These are phyloP conservation scores for Phrynocephalus vlangalii DNA, from an alignment of 2,797 vertebrate genomes.

Conservation along the genomic window DNA sequence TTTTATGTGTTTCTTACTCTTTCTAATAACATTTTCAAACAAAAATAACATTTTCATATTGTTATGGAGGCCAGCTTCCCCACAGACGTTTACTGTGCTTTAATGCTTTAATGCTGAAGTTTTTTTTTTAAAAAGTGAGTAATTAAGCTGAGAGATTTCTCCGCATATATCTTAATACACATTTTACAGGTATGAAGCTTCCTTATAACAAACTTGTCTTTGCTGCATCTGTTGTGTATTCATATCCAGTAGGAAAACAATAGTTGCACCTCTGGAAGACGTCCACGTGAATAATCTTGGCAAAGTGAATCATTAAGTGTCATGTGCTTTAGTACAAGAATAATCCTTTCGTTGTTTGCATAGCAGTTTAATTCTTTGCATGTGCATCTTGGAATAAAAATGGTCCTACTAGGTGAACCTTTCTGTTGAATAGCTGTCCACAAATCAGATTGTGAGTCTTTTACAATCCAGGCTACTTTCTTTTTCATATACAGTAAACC, in stretches of 20 bases:
- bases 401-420: neutral
- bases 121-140: too few relatives aligned
- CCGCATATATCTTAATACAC: neutral
- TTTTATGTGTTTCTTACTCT: slow-evolving; percentile 5
- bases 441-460: neutral
- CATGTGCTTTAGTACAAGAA: neutral
- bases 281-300: neutral
- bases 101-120: too few relatives aligned
- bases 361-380: neutral
- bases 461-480: neutral
- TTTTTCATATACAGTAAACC: neutral
- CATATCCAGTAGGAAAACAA: neutral
- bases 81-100: slow-evolving; percentile 43
- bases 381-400: neutral
- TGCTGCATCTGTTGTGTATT: neutral
- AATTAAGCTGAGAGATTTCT: slow-evolving; percentile 25
- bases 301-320: neutral
- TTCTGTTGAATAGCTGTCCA: neutral
- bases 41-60: slow-evolving; percentile 37
- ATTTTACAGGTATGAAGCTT: neutral
- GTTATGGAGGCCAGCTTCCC: slow-evolving; percentile 18
- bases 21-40: slow-evolving; percentile 23
- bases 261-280: neutral
- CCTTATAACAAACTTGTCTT: neutral
- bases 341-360: neutral